Conservation (phyloP, 1,140 invertebrate genomes). For the Dolichoris vasculosae region DNA sequence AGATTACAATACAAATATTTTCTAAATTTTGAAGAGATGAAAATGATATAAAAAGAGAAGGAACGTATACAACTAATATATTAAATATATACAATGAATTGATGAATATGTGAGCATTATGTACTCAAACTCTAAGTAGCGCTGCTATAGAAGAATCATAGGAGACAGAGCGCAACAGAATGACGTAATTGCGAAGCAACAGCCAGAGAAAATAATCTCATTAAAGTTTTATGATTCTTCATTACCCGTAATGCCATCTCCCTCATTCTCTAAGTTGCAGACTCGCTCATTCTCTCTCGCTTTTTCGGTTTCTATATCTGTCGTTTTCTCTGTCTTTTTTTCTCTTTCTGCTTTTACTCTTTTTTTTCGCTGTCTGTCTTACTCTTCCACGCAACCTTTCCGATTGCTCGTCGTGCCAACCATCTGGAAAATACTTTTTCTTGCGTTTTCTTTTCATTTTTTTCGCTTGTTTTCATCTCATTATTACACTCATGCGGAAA, state of each 20-base stretch:
- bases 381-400: slow-evolving; percentile 9
- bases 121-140: neutral
- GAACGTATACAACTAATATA: slow-evolving; percentile 7
- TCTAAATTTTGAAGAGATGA: neutral
- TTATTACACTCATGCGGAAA: slow-evolving; percentile 25
- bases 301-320: neutral
- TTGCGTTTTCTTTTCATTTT: slow-evolving; percentile 7
- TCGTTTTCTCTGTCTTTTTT: neutral
- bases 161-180: neutral
- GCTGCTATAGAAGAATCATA: neutral
- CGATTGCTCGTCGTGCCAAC: slow-evolving; percentile 40
- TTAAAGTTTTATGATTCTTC: slow-evolving; percentile 51
- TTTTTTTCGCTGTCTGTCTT: neutral
- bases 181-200: slow-evolving; percentile 40
- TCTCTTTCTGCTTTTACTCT: neutral
- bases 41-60: neutral
- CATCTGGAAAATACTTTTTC: slow-evolving; percentile 35
- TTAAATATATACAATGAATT: slow-evolving; percentile 4
- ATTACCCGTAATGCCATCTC: slow-evolving; percentile 27
- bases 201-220: slow-evolving; percentile 51
- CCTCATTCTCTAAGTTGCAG: neutral
- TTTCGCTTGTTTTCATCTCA: slow-evolving; percentile 33
- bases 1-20: neutral
- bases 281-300: neutral
- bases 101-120: neutral